Evolutionary conservation across 2,888 invertebrate species (phyloP).

Genomic region (Caenorhabditis sinica): DNA sequence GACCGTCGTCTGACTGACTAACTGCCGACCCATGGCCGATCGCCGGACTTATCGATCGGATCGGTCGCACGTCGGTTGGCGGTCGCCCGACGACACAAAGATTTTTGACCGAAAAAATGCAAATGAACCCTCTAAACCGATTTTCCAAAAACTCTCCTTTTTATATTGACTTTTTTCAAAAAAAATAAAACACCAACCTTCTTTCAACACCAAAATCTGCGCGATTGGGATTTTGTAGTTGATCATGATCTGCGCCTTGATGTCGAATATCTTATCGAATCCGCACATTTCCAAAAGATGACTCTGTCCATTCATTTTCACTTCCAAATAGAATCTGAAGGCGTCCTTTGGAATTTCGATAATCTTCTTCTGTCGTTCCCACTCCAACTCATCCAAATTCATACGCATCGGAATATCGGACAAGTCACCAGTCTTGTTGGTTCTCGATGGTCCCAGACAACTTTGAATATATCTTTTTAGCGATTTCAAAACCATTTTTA

Average conservation of each 20-base stretch:
- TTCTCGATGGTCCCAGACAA: not conserved
- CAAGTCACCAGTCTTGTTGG: not conserved
- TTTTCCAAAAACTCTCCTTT: no score
- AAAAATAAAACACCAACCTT: not conserved
- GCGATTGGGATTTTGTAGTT: not conserved
- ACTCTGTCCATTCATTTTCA: not conserved
- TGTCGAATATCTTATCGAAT: not conserved
- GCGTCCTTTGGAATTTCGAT: not conserved
- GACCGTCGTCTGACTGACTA: no score
- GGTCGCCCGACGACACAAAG: no score
- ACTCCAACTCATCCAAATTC: not conserved
- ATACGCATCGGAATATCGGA: not conserved
- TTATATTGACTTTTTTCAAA: no score
- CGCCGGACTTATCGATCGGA: no score
- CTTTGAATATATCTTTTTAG: not conserved
- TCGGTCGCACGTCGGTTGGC: no score
- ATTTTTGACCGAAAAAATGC: no score
- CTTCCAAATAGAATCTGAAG: not conserved
- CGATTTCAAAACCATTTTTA: not conserved
- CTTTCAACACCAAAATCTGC: not conserved
- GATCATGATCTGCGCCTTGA: not conserved
- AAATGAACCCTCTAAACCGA: no score
- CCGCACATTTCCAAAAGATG: not conserved
- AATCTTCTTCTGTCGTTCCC: not conserved
- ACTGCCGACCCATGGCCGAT: no score